Conservation (phyloP, 2,797 vertebrate genomes). For the Catostomus latipinnis region DNA sequence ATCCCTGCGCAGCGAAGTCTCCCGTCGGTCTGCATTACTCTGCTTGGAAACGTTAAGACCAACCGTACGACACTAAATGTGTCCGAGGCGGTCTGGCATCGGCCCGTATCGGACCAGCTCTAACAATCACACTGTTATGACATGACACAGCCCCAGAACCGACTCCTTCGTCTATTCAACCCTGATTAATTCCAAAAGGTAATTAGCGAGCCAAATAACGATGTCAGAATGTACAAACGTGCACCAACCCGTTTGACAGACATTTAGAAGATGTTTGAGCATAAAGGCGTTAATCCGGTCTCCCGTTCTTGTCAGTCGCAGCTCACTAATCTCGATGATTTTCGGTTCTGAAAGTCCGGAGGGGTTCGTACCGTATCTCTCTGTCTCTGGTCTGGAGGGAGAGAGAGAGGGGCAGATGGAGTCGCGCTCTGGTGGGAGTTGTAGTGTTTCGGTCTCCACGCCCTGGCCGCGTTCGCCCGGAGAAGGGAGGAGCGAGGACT, state of each 20-base stretch:
- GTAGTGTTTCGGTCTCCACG: constrained; percentile 66
- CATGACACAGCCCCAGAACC: constrained; percentile 67
- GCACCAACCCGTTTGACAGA: constrained; percentile 79
- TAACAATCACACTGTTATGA: constrained; percentile 65
- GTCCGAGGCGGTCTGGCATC: constrained; percentile 56
- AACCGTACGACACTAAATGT: constrained; percentile 69
- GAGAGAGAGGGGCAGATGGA: constrained; percentile 73
- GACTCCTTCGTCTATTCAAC: constrained; percentile 61
- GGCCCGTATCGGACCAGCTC: constrained; percentile 70
- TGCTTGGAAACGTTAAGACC: constrained; percentile 67
- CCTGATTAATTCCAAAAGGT: constrained; percentile 72
- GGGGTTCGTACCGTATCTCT: constrained; percentile 75
- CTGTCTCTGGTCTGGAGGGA: constrained; percentile 78
- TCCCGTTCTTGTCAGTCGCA: constrained; percentile 72
- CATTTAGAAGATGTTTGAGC: constrained; percentile 68
- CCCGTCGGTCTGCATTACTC: constrained; percentile 64
- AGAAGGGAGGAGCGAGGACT: constrained; percentile 79
- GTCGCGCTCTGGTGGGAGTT: constrained; percentile 67
- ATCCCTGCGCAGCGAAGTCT: constrained; percentile 59
- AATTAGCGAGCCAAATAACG: constrained; percentile 73
- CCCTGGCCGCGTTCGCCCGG: constrained; percentile 46
- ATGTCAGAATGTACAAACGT: constrained; percentile 80
- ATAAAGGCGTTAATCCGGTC: constrained; percentile 72
- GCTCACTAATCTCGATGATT: constrained; percentile 81
- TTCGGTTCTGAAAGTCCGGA: constrained; percentile 81